Conservation (phyloP, 2,888 invertebrate species). For the Odontothrips loti region DNA sequence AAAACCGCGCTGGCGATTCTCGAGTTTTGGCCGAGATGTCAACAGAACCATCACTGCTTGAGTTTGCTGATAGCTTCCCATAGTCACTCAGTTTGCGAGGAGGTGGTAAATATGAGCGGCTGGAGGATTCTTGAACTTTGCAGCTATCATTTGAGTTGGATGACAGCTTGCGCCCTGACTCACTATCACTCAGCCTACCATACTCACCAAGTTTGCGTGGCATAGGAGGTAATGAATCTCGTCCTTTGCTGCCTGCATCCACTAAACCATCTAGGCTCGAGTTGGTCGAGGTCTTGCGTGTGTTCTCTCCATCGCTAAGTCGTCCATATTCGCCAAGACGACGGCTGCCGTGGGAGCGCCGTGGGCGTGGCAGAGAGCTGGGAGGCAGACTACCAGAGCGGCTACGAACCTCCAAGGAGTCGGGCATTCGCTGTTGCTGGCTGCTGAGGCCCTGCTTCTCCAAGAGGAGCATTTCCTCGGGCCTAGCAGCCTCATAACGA, state of each 20-base stretch:
- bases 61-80: conserved; percentile 46
- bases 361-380: conserved; percentile 67
- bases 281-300: conserved; percentile 38
- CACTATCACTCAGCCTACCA: conserved; percentile 45
- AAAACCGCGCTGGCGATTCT: background rate
- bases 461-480: conserved; percentile 66
- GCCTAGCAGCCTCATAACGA: conserved; percentile 46
- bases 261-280: conserved; percentile 45
- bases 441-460: conserved; percentile 74
- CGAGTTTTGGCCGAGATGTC: background rate
- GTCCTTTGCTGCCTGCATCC: background rate
- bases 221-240: conserved; percentile 31
- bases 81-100: conserved; percentile 57
- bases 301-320: conserved; percentile 49
- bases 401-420: conserved; percentile 40
- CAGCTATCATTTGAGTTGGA: background rate
- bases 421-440: conserved; percentile 65
- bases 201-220: conserved; percentile 47
- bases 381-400: conserved; percentile 63
- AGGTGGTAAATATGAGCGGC: conserved; percentile 44
- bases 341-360: conserved; percentile 45
- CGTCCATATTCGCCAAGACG: conserved; percentile 62
- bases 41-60: conserved; percentile 7
- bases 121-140: conserved; percentile 35
- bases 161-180: conserved; percentile 35